These are phyloP conservation scores for Lasioglossum vierecki DNA, from an alignment of 2,888 invertebrate genomes.

Conservation along the genomic window DNA sequence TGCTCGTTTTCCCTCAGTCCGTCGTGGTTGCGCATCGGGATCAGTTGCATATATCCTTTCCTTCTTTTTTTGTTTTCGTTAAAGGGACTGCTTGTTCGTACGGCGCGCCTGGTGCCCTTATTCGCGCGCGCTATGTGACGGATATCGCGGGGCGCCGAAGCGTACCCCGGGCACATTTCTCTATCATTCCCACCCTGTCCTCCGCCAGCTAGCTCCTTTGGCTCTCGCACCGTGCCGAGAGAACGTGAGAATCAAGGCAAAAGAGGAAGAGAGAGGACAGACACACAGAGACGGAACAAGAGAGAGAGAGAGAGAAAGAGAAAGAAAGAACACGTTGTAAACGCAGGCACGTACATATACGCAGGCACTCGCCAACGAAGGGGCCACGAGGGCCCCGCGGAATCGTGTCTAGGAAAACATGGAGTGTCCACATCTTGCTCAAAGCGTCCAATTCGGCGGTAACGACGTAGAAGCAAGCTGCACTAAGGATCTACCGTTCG, in stretches of 20 bases:
- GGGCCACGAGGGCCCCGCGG: slow-evolving; percentile 76
- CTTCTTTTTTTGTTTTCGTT: slow-evolving; percentile 36
- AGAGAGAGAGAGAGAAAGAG: slow-evolving; percentile 54
- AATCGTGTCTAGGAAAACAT: slow-evolving; percentile 83
- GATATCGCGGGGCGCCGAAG: slow-evolving; percentile 57
- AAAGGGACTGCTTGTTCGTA: slow-evolving; percentile 63
- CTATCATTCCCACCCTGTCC: slow-evolving; percentile 55
- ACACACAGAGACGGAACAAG: slow-evolving; percentile 56
- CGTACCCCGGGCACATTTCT: slow-evolving; percentile 60
- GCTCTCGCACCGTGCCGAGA: slow-evolving; percentile 30
- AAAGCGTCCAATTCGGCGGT: slow-evolving; percentile 85
- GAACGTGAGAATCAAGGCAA: slow-evolving; percentile 20
- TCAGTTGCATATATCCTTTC: slow-evolving; percentile 54
- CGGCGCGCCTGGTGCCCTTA: slow-evolving; percentile 40
- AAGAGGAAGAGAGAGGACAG: background rate
- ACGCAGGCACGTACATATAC: slow-evolving; percentile 65
- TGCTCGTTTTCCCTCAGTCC: slow-evolving; percentile 68
- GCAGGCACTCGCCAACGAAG: slow-evolving; percentile 62
- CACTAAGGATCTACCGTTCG: slow-evolving; percentile 85
- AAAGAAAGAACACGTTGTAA: slow-evolving; percentile 63
- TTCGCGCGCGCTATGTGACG: slow-evolving; percentile 56
- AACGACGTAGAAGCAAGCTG: slow-evolving; percentile 80
- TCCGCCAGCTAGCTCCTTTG: slow-evolving; percentile 53
- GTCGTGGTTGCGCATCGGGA: slow-evolving; percentile 69
- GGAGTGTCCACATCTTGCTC: slow-evolving; percentile 89